Conservation (phyloP, 2,888 invertebrate genomes). For the Drosophila nigricruria region DNA sequence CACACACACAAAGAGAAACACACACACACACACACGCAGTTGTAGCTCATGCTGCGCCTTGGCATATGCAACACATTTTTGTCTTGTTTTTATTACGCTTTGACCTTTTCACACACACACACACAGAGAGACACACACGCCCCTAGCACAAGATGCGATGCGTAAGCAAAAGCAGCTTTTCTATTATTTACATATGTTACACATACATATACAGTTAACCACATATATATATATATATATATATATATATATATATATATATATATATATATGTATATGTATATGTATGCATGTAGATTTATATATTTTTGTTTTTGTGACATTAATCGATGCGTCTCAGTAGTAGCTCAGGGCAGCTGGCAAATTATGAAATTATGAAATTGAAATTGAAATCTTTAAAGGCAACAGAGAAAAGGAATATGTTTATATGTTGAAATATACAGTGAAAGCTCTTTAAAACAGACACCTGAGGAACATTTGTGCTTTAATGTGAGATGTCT, state of each 20-base stretch:
- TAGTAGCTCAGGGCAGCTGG: conserved; percentile 29
- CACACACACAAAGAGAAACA: neutral
- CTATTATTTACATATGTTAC: conserved; percentile 21
- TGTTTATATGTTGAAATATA: neutral
- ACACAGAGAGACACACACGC: conserved; percentile 19
- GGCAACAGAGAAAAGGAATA: neutral
- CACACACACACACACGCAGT: neutral
- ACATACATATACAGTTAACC: neutral
- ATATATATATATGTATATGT: neutral
- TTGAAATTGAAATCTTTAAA: neutral
- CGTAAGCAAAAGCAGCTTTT: conserved; percentile 35
- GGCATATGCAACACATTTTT: conserved; percentile 62
- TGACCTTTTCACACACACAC: conserved; percentile 61
- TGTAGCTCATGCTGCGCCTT: conserved; percentile 34
- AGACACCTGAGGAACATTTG: neutral
- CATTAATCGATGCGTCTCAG: conserved; percentile 4
- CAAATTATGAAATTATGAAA: conserved; percentile 10
- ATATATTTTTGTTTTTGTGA: neutral
- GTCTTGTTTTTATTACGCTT: conserved; percentile 41
- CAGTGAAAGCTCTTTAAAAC: conserved; percentile 1
- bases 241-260: neutral
- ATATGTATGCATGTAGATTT: neutral
- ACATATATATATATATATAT: neutral
- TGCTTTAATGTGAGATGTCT: neutral
- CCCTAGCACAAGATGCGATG: conserved; percentile 15